Base-by-base conservation (phyloP, 2,888 invertebrate genomes). In the Eulithis testata region DNA sequence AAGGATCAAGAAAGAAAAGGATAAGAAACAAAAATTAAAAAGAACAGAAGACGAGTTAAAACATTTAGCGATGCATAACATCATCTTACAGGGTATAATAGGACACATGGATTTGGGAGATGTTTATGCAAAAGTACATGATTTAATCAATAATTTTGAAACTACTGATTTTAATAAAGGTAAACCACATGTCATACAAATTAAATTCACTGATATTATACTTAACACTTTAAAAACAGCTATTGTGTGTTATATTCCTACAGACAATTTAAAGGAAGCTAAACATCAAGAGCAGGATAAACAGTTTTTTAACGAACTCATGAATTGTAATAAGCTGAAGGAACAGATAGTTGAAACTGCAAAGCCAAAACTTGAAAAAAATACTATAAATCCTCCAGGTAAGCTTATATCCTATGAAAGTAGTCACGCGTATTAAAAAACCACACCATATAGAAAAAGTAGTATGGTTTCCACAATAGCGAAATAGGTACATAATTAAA, bases 31-130 rank as follows among this genome's bases (percentile, higher is more conserved):
- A 51, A 64, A 65, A 51, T 63, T 44, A 60, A 70, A 54, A 7
- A 45, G 11, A 53, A 61, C 61, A 62, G 21, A 27, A 5, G 6
- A 50, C 2, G 80, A 85, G 12, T 50, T 85, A 6, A 52, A 88
- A n/a, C 86, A 89, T 73, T 51, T 85, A n/a, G 83, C 84, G 0
- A 82, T 90, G 76, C 88, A 89, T 47, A 87, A 89, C 60, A 79
- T 88, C 11, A 66, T 91, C 0, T 65, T 88, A 0, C 82, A 87
- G 78, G 89, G 87, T 4, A 82, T 89, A 0, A 75, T 85, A 6
- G 81, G 80, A 0, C 87, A 88, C 60, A 82, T 83, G 81, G 85
- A 90, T 61, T 65, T 88, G 8, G 83, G 80, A 53, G 83, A 87
- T 3, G 83, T 90, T 0, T 83, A 80, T 51, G 76, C 74, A 1